Evolutionary conservation across 2,888 invertebrate species (phyloP).

Genomic region (Xestia xanthographa): DNA sequence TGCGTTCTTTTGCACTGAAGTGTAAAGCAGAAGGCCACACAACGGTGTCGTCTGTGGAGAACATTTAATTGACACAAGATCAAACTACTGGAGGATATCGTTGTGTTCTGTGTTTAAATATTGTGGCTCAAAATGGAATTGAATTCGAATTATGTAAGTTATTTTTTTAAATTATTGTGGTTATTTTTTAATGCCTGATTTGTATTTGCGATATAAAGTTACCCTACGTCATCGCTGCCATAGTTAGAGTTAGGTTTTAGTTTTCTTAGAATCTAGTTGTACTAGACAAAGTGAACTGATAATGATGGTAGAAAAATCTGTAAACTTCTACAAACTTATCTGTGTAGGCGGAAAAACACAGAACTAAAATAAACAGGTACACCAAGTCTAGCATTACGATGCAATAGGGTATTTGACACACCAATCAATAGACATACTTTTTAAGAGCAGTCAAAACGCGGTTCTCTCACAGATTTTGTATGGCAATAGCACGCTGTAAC

Average conservation of each 20-base stretch:
- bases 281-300: not conserved
- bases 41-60: slow-evolving; percentile 31
- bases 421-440: no score
- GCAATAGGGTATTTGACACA: no score
- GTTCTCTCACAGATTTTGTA: no score
- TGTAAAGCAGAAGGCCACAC: slow-evolving; percentile 44
- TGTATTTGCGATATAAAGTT: not conserved
- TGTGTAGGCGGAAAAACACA: not conserved
- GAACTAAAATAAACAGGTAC: no score
- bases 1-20: slow-evolving; percentile 38
- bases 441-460: no score
- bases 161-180: not conserved
- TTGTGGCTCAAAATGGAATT: slow-evolving; percentile 59
- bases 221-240: not conserved
- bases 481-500: no score
- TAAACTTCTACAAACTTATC: not conserved
- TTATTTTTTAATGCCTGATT: not conserved
- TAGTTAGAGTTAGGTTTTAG: not conserved
- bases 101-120: slow-evolving; percentile 59
- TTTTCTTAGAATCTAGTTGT: not conserved
- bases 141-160: slow-evolving; percentile 57
- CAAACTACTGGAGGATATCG: slow-evolving; percentile 45
- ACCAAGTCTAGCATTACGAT: no score
- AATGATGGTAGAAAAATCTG: not conserved
- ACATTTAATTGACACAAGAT: slow-evolving; percentile 59